A percentile compares a stretch with the other conserved stretches of the same genome.
These are phyloP conservation scores for Chaetoderma sp. DNA, from an alignment of 2,888 invertebrate species.

Conservation along the genomic window DNA sequence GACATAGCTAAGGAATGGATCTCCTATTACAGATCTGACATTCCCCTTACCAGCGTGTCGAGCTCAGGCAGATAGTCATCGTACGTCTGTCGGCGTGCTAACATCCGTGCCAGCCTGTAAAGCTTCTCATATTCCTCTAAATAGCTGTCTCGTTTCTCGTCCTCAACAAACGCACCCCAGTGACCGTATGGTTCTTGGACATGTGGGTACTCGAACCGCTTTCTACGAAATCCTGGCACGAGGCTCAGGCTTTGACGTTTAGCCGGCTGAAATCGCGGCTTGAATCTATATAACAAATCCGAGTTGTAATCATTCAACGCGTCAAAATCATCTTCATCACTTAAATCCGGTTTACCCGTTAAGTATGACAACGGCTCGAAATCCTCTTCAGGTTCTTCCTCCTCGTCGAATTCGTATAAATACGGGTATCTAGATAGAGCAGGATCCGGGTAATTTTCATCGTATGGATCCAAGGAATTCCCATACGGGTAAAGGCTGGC, in stretches of 20 bases:
- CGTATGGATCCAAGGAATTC: not conserved
- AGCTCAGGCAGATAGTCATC: too few species aligned
- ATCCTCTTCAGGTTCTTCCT: not conserved
- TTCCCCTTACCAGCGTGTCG: too few species aligned
- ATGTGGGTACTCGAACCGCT: slow-evolving; percentile 38
- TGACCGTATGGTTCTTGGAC: slow-evolving; percentile 35
- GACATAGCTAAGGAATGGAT: too few species aligned
- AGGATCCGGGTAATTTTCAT: not conserved
- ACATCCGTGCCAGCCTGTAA: slow-evolving; percentile 33
- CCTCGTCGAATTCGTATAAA: too few species aligned
- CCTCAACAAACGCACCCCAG: slow-evolving; percentile 41
- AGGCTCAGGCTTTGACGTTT: slow-evolving; percentile 33
- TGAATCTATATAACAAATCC: not conserved
- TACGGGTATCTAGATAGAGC: too few species aligned
- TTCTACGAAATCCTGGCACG: slow-evolving; percentile 28
- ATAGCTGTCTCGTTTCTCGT: slow-evolving; percentile 28
- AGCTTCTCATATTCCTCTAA: slow-evolving; percentile 39
- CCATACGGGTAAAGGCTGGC: not conserved
- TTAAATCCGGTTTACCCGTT: not conserved
- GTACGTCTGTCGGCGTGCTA: too few species aligned
- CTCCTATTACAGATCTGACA: too few species aligned
- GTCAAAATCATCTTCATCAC: not conserved
- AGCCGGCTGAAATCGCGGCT: slow-evolving; percentile 7
- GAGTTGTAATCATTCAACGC: not conserved
- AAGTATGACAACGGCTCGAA: not conserved